Conservation (phyloP, 2,888 invertebrate species). For the Lasioglossum morio region DNA sequence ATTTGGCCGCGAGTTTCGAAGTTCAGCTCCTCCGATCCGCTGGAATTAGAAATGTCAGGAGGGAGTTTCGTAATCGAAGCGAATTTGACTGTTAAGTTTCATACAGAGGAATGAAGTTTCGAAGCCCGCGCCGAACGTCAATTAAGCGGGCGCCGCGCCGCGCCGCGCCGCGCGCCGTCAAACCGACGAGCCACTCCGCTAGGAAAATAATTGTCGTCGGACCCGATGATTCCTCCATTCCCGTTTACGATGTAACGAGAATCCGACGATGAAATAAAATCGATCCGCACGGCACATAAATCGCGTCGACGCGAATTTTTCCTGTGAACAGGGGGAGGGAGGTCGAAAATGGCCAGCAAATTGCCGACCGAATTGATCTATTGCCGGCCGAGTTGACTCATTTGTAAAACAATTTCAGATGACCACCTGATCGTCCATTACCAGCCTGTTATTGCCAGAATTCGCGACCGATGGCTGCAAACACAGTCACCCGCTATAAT, state of each 20-base stretch:
- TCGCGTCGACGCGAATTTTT: slow-evolving; percentile 34
- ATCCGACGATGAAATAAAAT: slow-evolving; percentile 29
- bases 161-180: no score
- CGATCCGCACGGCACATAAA: slow-evolving; percentile 35
- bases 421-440: slow-evolving; percentile 44
- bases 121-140: slow-evolving; percentile 25
- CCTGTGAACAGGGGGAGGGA: neutral
- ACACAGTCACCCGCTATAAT: slow-evolving; percentile 38
- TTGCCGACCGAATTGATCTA: slow-evolving; percentile 56
- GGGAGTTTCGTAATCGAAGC: slow-evolving; percentile 38
- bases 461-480: slow-evolving; percentile 40
- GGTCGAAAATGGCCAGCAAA: slow-evolving; percentile 41
- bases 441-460: slow-evolving; percentile 44
- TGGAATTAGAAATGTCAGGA: slow-evolving; percentile 61
- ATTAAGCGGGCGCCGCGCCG: slow-evolving; percentile 27
- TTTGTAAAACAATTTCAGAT: slow-evolving; percentile 63
- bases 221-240: slow-evolving; percentile 12
- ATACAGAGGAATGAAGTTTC: neutral
- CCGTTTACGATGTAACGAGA: slow-evolving; percentile 16
- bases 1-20: slow-evolving; percentile 26
- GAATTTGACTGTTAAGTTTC: slow-evolving; percentile 46
- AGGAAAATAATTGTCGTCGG: slow-evolving; percentile 49
- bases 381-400: slow-evolving; percentile 49
- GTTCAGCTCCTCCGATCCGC: slow-evolving; percentile 39
- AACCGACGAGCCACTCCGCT: neutral